Base-by-base conservation (phyloP, 2,888 invertebrate species). In the Rhodophaea formosa region DNA sequence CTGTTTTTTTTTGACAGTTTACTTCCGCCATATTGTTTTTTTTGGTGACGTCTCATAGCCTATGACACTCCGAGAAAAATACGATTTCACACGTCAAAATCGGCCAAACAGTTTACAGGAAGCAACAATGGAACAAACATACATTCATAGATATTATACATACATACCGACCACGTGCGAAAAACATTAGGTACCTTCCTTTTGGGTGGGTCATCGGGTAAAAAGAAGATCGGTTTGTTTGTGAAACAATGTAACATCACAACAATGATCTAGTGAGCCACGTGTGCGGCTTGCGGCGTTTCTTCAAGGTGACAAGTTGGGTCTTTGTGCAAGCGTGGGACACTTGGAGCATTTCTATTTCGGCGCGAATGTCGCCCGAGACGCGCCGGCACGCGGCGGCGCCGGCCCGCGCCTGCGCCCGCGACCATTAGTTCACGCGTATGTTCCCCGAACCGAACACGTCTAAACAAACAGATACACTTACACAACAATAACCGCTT, bases 311-410 rank as follows among this genome's bases (percentile, higher is more conserved):
- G 69, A 63, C 67, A 61, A 65, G 62, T 60, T 59, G 62, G 62
- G 64, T 71, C 67, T 65, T 69, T 62, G 60, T 54, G 69, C 69
- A 69, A 70, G 69, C 74, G 69, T 69, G 61, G 62, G 64, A 65
- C 68, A 65, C 63, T 67, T 75, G 70, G 76, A 79, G 73, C 72
- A 77, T 82, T 79, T 90, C 88, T 88, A 90, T 88, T 90, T 89
- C 76, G 84, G 88, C 81, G 66, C 75, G 75, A 71, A 72, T 78
- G 84, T 80, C 79, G 79, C 77, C 65, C 71, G 74, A 75, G 80
- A 76, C 79, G 68, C 72, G 68, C 63, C 65, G 78, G 77, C 79
- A 72, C 71, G 77, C 77, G 68, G 23, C 29, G 51, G 49, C 49
- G 32, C 49, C 49, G 49, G 70, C 66, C 71, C 68, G 72, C 79